Conservation (phyloP, 2,888 invertebrate genomes). For the Aspidiotus destructor region DNA sequence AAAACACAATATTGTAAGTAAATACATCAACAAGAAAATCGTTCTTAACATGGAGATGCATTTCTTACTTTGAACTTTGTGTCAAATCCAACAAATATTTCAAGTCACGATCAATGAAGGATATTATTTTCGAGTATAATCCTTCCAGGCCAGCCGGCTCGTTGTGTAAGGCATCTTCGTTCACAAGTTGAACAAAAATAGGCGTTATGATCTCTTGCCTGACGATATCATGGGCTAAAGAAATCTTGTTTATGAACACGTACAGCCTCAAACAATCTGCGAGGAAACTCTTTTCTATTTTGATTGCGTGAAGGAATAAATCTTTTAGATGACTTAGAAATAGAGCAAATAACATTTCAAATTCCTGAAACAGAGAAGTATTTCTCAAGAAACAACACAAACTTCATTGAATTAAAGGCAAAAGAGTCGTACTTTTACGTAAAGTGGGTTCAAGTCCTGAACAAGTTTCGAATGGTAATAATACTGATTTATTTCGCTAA, state of each 20-base stretch:
- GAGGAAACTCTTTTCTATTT: conserved; percentile 45
- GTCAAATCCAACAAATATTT: conserved; percentile 43
- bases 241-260: conserved; percentile 56
- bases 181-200: conserved; percentile 59
- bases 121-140: conserved; percentile 60
- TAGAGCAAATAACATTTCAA: conserved; percentile 40
- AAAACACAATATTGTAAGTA: conserved; percentile 20
- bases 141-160: conserved; percentile 56
- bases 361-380: conserved; percentile 40
- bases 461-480: conserved; percentile 22
- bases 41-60: background rate
- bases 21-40: background rate
- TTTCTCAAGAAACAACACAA: background rate
- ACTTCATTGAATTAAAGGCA: conserved; percentile 7
- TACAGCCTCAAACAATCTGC: conserved; percentile 52
- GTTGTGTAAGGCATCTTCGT: conserved; percentile 53
- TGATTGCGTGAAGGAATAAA: conserved; percentile 42
- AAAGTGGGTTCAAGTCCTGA: conserved; percentile 1
- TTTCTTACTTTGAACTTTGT: conserved; percentile 14
- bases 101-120: conserved; percentile 61
- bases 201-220: conserved; percentile 58
- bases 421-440: conserved; percentile 12
- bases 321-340: conserved; percentile 50
- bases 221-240: conserved; percentile 57
- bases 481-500: conserved; percentile 23